Conservation (phyloP, 2,797 vertebrate species). For the Clarias platycephalus region DNA sequence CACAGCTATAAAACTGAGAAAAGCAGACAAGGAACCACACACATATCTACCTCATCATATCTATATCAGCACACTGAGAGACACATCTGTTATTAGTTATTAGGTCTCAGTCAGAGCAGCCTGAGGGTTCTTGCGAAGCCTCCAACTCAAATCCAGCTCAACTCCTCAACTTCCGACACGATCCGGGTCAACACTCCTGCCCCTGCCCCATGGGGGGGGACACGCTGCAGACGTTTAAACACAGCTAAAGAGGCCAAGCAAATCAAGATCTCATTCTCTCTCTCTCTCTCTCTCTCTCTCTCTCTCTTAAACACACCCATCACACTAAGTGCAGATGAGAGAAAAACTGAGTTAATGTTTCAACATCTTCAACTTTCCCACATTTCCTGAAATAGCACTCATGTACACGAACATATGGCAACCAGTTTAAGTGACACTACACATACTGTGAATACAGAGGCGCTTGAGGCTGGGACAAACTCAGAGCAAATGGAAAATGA, state of each 20-base stretch:
- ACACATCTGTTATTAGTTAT: slow-evolving; percentile 60
- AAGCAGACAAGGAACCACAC: neutral
- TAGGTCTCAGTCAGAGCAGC: slow-evolving; percentile 41
- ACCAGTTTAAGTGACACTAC: neutral
- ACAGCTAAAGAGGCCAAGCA: slow-evolving; percentile 52
- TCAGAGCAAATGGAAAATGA: slow-evolving; percentile 19
- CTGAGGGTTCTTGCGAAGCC: slow-evolving; percentile 40
- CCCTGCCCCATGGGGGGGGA: slow-evolving; percentile 63
- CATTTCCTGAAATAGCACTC: neutral
- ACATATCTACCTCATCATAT: slow-evolving; percentile 6
- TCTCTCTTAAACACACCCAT: slow-evolving; percentile 12
- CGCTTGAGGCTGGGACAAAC: neutral
- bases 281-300: neutral
- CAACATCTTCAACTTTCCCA: neutral
- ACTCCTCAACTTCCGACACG: slow-evolving; percentile 82
- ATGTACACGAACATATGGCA: neutral
- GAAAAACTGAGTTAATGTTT: neutral
- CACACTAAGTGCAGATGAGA: slow-evolving; percentile 12
- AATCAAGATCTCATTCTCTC: slow-evolving; percentile 30
- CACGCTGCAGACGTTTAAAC: slow-evolving; percentile 64
- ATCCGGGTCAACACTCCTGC: slow-evolving; percentile 71
- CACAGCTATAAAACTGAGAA: neutral
- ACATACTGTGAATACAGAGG: neutral
- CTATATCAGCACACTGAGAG: slow-evolving; percentile 20
- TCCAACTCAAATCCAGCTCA: slow-evolving; percentile 67